phyloP scores from a whole-genome alignment of 2,113 vertebrate genomes.

The Psephotus haematonotus region DNA sequence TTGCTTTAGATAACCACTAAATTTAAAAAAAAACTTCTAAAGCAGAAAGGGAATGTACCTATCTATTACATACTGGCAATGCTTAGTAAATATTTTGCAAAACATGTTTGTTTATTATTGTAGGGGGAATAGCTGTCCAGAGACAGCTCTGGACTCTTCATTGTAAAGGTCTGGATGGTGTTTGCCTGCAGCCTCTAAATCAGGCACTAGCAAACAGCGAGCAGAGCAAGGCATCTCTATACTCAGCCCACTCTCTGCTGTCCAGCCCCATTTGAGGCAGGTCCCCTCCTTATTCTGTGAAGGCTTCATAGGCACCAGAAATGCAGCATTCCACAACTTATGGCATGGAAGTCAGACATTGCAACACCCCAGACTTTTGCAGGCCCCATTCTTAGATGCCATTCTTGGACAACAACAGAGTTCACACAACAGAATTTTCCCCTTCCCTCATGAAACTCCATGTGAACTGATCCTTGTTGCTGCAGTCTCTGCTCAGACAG shows the following conservation, averaged over 20 bases:
- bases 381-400: not conserved
- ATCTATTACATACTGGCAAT: not conserved
- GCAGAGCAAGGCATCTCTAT: not conserved
- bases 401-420: not conserved
- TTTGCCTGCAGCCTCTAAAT: accelerated
- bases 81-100: not conserved
- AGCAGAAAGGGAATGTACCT: not conserved
- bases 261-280: not conserved
- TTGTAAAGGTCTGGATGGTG: not conserved
- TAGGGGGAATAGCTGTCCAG: not conserved
- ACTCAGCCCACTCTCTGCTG: not conserved
- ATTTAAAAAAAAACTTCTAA: not conserved
- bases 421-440: not conserved
- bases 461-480: not conserved
- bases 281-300: not conserved
- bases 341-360: not conserved
- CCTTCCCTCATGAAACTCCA: not conserved
- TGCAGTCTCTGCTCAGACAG: not conserved
- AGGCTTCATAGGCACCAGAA: not conserved
- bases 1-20: not conserved
- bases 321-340: not conserved
- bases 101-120: not conserved
- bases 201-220: accelerated
- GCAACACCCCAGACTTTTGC: not conserved
- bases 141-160: not conserved